These are phyloP conservation scores for Periophthalmus modestus DNA, from an alignment of 2,113 vertebrate species.

Conservation along the genomic window DNA sequence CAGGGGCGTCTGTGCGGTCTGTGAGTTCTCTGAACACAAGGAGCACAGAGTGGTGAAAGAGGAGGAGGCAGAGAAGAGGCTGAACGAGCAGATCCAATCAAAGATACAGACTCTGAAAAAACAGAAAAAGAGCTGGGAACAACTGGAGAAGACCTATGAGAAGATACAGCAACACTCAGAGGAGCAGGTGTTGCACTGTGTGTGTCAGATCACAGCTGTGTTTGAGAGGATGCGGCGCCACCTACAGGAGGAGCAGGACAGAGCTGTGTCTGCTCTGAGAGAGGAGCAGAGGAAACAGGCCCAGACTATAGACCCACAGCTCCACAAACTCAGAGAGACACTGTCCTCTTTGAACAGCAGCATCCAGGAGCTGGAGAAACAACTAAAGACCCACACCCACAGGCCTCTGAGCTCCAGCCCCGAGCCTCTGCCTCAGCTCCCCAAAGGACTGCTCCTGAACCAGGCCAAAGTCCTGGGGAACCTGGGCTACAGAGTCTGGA, in stretches of 20 bases:
- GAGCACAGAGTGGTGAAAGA: too few relatives aligned
- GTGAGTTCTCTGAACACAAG: too few relatives aligned
- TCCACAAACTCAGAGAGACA: conserved; percentile 13
- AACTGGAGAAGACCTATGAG: conserved; percentile 1
- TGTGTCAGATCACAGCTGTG: conserved; percentile 44
- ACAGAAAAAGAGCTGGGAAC: too few relatives aligned
- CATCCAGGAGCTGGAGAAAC: conserved; percentile 45
- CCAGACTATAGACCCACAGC: conserved; percentile 16
- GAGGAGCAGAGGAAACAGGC: conserved; percentile 44
- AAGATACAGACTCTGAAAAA: too few relatives aligned
- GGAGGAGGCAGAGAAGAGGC: too few relatives aligned
- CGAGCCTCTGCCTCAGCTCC: conserved; percentile 35
- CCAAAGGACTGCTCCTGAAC: conserved; percentile 40
- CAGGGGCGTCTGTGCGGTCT: too few relatives aligned
- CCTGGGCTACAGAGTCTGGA: conserved; percentile 53
- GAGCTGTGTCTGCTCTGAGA: conserved; percentile 23
- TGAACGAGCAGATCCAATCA: conserved; percentile 3
- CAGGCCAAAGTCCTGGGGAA: conserved; percentile 59
- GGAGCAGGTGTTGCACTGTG: conserved; percentile 40
- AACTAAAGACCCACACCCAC: conserved; percentile 26
- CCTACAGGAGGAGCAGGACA: conserved; percentile 55
- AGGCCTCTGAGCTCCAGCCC: conserved; percentile 13
- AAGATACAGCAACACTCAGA: conserved; percentile 32
- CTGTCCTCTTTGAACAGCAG: conserved; percentile 47
- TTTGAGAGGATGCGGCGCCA: conserved; percentile 51